phyloP scores from a whole-genome alignment of 1,140 invertebrate genomes.

The Helicoverpa armigera region DNA sequence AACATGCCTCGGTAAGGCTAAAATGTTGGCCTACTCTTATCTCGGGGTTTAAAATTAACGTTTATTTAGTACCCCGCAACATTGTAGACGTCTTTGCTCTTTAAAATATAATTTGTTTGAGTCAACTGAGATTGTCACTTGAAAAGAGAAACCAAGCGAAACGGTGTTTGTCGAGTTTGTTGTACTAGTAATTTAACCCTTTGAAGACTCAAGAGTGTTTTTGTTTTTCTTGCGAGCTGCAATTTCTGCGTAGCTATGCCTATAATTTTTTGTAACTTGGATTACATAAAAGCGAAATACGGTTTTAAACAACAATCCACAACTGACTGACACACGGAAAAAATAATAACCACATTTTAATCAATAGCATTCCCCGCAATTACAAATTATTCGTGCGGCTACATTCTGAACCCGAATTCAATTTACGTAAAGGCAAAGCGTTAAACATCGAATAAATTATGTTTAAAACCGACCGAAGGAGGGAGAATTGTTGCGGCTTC shows the following conservation, averaged over 20 bases:
- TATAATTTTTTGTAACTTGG: too few relatives aligned
- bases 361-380: conserved; percentile 3
- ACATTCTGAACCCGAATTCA: conserved; percentile 25
- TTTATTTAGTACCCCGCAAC: conserved; percentile 35
- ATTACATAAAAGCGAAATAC: too few relatives aligned
- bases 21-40: conserved; percentile 23
- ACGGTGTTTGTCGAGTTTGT: conserved; percentile 8
- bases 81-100: conserved; percentile 32
- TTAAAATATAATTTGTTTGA: conserved; percentile 41
- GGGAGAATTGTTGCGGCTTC: conserved; percentile 20
- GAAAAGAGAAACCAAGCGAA: conserved; percentile 8
- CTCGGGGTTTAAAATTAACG: conserved; percentile 25
- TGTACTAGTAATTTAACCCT: conserved; percentile 2
- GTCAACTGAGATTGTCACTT: conserved; percentile 34
- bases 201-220: background rate
- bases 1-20: background rate
- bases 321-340: background rate
- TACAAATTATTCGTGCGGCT: conserved; percentile 6
- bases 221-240: background rate
- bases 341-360: background rate
- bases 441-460: conserved; percentile 40
- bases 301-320: too few relatives aligned
- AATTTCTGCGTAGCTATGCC: too few relatives aligned
- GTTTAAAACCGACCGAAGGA: conserved; percentile 32
- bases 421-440: conserved; percentile 31